Percentiles rank a stretch among this genome's conserved stretches.
phyloP scores from a whole-genome alignment of 2,113 vertebrate genomes.

The Gnathochromis pfefferi region DNA sequence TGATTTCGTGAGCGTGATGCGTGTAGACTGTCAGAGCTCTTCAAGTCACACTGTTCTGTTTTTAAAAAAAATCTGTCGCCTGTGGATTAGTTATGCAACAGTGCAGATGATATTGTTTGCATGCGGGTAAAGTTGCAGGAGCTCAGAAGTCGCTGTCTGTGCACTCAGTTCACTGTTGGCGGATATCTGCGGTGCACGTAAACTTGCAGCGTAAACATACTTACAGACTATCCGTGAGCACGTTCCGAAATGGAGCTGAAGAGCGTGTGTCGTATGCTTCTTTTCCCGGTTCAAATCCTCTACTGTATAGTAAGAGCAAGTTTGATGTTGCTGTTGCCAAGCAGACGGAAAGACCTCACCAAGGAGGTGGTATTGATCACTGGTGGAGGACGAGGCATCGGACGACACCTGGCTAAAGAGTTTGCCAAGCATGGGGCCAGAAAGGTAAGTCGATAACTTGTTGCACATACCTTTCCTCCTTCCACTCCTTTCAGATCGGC shows the following conservation, averaged over 20 bases:
- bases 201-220: slow-evolving; percentile 1
- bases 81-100: slow-evolving; percentile 7
- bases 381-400: slow-evolving; percentile 94
- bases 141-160: neutral
- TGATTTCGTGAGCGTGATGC: neutral
- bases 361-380: slow-evolving; percentile 88
- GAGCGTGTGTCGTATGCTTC: slow-evolving; percentile 76
- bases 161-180: neutral
- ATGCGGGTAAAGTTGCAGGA: neutral
- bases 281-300: slow-evolving; percentile 82
- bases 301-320: slow-evolving; percentile 73
- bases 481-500: neutral
- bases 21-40: neutral
- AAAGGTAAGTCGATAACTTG: slow-evolving; percentile 77
- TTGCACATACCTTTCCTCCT: neutral
- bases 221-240: neutral
- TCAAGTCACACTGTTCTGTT: neutral
- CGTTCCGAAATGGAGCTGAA: slow-evolving; percentile 76
- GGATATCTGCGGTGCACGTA: neutral
- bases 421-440: slow-evolving; percentile 83
- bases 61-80: neutral
- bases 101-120: slow-evolving; percentile 8
- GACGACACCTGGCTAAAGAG: slow-evolving; percentile 87
- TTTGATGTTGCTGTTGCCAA: slow-evolving; percentile 72
- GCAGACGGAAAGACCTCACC: slow-evolving; percentile 77